Base-by-base conservation (phyloP, 1,140 invertebrate genomes). In the Drosophila seguyi region DNA sequence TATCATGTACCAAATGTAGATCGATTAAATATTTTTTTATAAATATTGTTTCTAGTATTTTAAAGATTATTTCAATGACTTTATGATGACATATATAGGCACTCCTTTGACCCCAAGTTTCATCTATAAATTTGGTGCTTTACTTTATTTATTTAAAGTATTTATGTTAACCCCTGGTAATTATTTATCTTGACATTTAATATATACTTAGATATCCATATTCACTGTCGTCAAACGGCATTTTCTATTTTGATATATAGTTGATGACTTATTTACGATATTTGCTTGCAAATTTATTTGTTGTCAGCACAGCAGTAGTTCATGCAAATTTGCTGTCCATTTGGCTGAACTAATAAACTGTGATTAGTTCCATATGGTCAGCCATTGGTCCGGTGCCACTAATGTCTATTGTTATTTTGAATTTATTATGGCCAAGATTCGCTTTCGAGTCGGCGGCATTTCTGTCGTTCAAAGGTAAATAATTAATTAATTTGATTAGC, bases 401-500 rank as follows among this genome's bases (percentile, higher is more conserved):
- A 76, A 79, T 88, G 82, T 79, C 67, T 76, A 88, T 83, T 50
- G 63, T 75, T 87, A 69, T 83, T 47, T 67, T 47, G 67, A 88
- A 88, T 88, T 87, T 87, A 87, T 87, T 83, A 77, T 77, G 62
- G 38, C 63, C 68, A 77, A 66, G 44, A 45, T 75, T 78, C 50
- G 56, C 52, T 55, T 68, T 78, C 47, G 56, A 48, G 52, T 48
- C 68, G 69, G 76, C 82, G 81, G 77, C 76, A 60, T 85, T 66
- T 75, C 67, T 78, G 66, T 62, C 45, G 88, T 74, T 68, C 77
- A 75, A 53, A 77, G 69, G 47, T 62, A 84, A 84, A 81, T 75
- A 85, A 84, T 85, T 81, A 90, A 90, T 90, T 90, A 85, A 90
- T 81, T 85, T 90, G 57, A 74, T 84, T 81, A 67, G 66, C 45